Evolutionary conservation across 2,888 invertebrate genomes (phyloP).

Genomic region (Aphidoletes aphidimyza): DNA sequence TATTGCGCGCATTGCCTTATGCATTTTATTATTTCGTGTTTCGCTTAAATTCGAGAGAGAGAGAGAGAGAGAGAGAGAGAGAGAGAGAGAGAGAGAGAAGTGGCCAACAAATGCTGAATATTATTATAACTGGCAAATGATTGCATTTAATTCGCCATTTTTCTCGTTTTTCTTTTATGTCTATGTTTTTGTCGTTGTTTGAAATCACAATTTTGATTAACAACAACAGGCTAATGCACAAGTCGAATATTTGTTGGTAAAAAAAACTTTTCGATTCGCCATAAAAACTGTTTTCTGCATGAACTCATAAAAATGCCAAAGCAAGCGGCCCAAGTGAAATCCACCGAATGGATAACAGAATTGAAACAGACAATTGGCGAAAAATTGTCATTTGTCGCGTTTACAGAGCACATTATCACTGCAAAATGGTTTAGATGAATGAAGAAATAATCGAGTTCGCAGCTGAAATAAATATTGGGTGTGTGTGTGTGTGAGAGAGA

Average conservation of each 20-base stretch:
- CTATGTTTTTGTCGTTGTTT: background rate
- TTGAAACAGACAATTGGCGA: background rate
- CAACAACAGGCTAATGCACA: background rate
- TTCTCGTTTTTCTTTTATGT: background rate
- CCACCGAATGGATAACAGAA: no score
- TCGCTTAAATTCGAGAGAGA: background rate
- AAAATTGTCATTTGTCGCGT: background rate
- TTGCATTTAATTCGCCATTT: background rate
- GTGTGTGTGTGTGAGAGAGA: no score
- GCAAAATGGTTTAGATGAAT: background rate
- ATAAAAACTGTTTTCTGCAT: no score
- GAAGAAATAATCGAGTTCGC: background rate
- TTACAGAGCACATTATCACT: background rate
- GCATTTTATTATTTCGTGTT: background rate
- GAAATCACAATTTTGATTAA: background rate
- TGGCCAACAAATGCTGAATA: slow-evolving; percentile 21
- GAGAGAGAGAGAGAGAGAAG: background rate
- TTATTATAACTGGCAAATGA: slow-evolving; percentile 14
- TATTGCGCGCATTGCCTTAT: background rate
- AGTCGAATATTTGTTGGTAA: background rate
- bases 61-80: background rate
- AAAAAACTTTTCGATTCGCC: background rate
- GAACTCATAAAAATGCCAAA: background rate
- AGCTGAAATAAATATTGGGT: no score
- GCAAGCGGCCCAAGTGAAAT: no score